phyloP scores from a whole-genome alignment of 2,888 invertebrate genomes.

The Metalampra italica region DNA sequence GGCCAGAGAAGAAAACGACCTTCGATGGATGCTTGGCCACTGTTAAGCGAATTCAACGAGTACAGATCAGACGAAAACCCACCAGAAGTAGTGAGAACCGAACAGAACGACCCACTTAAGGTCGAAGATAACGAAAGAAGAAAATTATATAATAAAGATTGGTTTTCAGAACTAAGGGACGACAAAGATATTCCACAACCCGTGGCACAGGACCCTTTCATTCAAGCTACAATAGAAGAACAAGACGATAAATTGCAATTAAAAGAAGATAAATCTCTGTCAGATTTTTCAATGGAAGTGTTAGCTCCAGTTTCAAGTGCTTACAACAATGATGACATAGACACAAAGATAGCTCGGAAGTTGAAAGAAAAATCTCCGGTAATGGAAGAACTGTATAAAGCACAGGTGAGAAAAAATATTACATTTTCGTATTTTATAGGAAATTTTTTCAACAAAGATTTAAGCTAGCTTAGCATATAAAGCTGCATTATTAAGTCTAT shows the following conservation, averaged over 20 bases:
- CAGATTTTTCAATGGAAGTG: slow-evolving; percentile 53
- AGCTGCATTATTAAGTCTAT: no score
- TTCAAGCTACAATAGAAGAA: background rate
- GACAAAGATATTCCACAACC: background rate
- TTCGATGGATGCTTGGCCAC: slow-evolving; percentile 33
- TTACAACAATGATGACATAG: slow-evolving; percentile 11
- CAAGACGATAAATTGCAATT: slow-evolving; percentile 1
- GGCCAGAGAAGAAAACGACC: slow-evolving; percentile 54
- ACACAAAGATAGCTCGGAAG: slow-evolving; percentile 11
- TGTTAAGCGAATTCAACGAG: slow-evolving; percentile 41
- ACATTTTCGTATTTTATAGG: background rate
- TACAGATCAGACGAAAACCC: slow-evolving; percentile 19
- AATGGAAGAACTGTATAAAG: slow-evolving; percentile 20
- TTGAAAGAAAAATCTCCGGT: slow-evolving; percentile 20
- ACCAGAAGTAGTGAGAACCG: slow-evolving; percentile 17
- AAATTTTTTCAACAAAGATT: background rate
- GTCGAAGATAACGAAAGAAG: slow-evolving; percentile 1
- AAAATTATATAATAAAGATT: slow-evolving; percentile 4
- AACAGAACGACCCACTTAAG: slow-evolving; percentile 10
- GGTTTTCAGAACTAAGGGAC: background rate
- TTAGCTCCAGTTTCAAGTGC: slow-evolving; percentile 9
- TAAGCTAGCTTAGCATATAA: background rate
- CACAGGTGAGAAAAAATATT: slow-evolving; percentile 27
- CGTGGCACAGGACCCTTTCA: background rate
- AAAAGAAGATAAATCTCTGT: slow-evolving; percentile 44